Percentiles rank a stretch among this genome's conserved stretches.
Evolutionary conservation across 2,888 invertebrate species (phyloP).

Genomic region (Flexamia atlantica): DNA sequence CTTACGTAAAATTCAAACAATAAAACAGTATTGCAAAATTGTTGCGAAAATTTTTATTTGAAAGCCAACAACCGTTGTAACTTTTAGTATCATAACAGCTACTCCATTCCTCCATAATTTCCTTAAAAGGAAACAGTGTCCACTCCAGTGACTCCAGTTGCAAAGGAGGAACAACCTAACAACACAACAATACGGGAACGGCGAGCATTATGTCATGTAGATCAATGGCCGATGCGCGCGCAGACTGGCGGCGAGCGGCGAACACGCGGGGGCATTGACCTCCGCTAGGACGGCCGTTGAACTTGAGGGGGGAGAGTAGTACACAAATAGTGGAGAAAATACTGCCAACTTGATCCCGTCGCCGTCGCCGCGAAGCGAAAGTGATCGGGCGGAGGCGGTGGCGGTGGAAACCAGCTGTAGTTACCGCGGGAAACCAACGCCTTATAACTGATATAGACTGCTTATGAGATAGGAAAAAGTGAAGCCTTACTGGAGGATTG

Average conservation of each 20-base stretch:
- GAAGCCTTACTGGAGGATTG: too few relatives aligned
- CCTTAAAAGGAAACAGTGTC: not conserved
- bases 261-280: slow-evolving; percentile 54
- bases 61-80: too few relatives aligned
- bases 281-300: slow-evolving; percentile 62
- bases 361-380: slow-evolving; percentile 40
- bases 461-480: too few relatives aligned
- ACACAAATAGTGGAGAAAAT: slow-evolving; percentile 57
- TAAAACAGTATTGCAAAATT: too few relatives aligned
- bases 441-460: too few relatives aligned
- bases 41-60: too few relatives aligned
- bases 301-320: slow-evolving; percentile 61
- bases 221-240: slow-evolving; percentile 34
- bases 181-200: slow-evolving; percentile 8
- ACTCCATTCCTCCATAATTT: too few relatives aligned
- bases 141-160: not conserved
- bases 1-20: too few relatives aligned
- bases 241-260: not conserved
- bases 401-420: not conserved
- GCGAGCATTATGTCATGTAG: slow-evolving; percentile 39
- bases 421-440: not conserved
- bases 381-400: slow-evolving; percentile 30
- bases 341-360: slow-evolving; percentile 52
- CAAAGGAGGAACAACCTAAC: slow-evolving; percentile 10
- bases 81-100: too few relatives aligned